A percentile compares a stretch with the other conserved stretches of the same genome.
Conservation (phyloP, 64 coral and sea anemone genomes). For the Montipora sp. region DNA sequence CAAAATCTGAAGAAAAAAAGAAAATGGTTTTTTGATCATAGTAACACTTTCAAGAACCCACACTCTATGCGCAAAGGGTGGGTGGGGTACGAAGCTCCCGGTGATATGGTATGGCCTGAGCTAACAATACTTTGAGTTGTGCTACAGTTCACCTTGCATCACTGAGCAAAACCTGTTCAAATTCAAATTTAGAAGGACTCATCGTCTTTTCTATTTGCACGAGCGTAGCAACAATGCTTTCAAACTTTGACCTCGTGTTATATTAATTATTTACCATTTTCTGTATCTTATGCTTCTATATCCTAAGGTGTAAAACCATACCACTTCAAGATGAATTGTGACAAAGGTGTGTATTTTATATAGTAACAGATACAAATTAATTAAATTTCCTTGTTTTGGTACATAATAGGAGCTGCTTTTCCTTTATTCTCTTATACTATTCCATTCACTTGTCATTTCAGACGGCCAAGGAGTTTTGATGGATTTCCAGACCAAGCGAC, state of each 20-base stretch:
- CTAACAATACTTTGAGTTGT: neutral
- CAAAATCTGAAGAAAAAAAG: too few species aligned
- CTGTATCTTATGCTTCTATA: neutral
- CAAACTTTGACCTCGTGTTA: neutral
- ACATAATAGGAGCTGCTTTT: too few species aligned
- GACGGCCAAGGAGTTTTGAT: slow-evolving; percentile 78
- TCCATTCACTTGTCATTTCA: neutral
- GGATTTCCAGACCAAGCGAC: slow-evolving; percentile 83
- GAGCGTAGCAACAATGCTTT: too few species aligned
- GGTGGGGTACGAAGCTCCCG: too few species aligned
- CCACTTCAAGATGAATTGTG: slow-evolving; percentile 67
- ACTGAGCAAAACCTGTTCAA: slow-evolving; percentile 9
- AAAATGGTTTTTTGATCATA: too few species aligned
- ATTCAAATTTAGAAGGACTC: too few species aligned
- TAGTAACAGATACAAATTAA: neutral
- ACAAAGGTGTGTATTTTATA: slow-evolving; percentile 19
- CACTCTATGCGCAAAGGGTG: too few species aligned
- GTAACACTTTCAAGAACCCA: too few species aligned
- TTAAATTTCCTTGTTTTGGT: too few species aligned
- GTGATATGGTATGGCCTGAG: neutral
- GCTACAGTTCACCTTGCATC: neutral
- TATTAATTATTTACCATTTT: too few species aligned
- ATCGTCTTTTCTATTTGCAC: too few species aligned
- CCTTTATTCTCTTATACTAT: neutral
- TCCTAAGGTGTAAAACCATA: slow-evolving; percentile 22